phyloP scores from a whole-genome alignment of 2,797 vertebrate species.

The Apogon talboti region DNA sequence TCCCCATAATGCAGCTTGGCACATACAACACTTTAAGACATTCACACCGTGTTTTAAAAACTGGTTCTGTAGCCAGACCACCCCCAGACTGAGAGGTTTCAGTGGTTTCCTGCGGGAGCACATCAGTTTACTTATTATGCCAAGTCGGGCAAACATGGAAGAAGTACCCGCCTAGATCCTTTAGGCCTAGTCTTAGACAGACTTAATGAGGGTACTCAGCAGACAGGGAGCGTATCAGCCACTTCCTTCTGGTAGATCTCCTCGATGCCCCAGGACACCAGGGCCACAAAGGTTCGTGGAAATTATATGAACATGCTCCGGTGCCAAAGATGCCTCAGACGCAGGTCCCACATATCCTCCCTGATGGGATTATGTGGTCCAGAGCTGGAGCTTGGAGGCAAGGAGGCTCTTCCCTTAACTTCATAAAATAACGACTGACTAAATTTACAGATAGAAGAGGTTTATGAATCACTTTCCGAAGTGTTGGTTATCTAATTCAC shows the following conservation, averaged over 20 bases:
- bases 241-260: conserved; percentile 60
- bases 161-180: conserved; percentile 49
- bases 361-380: conserved; percentile 51
- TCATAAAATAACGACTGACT: conserved; percentile 26
- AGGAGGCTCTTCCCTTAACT: conserved; percentile 49
- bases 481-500: no score
- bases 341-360: conserved; percentile 49
- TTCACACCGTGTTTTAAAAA: conserved; percentile 35
- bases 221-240: conserved; percentile 58
- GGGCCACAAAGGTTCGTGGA: conserved; percentile 45
- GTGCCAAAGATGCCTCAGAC: conserved; percentile 56
- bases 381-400: conserved; percentile 29
- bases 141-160: conserved; percentile 41
- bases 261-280: conserved; percentile 25
- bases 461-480: neutral
- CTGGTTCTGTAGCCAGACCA: conserved; percentile 60
- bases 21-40: conserved; percentile 44
- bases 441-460: neutral
- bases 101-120: conserved; percentile 54
- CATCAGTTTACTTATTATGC: conserved; percentile 65
- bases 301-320: conserved; percentile 44
- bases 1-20: conserved; percentile 50
- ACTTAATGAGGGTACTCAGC: conserved; percentile 67
- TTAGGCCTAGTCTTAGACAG: conserved; percentile 52
- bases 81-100: conserved; percentile 55